phyloP scores from a whole-genome alignment of 2,113 vertebrate species.

The Arvicanthis niloticus region DNA sequence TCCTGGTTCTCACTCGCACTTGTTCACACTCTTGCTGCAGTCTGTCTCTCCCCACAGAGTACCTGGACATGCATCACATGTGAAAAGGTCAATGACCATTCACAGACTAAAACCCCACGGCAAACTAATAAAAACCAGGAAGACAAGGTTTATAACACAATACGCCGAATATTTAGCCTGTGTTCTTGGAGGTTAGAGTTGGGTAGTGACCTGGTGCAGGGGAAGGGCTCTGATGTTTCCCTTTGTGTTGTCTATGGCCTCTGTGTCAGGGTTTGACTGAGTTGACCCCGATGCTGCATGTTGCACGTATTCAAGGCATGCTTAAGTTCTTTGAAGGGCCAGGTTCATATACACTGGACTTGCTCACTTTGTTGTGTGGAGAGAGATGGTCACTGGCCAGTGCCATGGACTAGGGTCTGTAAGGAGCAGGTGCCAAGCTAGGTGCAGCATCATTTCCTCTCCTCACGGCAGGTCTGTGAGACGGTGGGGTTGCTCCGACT shows the following conservation, averaged over 20 bases:
- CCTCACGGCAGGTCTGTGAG: neutral
- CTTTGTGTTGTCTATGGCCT: neutral
- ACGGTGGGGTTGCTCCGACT: too few relatives aligned
- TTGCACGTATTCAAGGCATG: neutral
- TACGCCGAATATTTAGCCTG: neutral
- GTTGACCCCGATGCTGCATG: neutral
- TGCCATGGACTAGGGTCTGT: neutral
- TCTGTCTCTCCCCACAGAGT: accelerated
- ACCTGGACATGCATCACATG: neutral
- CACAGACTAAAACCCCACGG: neutral
- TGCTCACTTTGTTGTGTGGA: neutral
- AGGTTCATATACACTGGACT: neutral
- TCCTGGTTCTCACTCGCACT: neutral
- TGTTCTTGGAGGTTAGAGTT: neutral
- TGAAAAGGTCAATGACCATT: neutral
- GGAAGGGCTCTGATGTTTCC: neutral
- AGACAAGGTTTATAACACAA: neutral
- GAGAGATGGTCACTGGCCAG: neutral
- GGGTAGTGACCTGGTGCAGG: neutral
- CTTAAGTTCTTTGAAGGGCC: neutral
- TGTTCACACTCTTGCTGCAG: accelerated
- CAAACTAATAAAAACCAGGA: neutral
- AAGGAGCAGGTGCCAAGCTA: neutral
- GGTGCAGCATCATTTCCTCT: neutral
- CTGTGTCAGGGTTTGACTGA: neutral